Percentiles rank a stretch among this genome's conserved stretches.
These are phyloP conservation scores for Oncorhynchus clarkii DNA, from an alignment of 2,113 vertebrate species.

Conservation along the genomic window DNA sequence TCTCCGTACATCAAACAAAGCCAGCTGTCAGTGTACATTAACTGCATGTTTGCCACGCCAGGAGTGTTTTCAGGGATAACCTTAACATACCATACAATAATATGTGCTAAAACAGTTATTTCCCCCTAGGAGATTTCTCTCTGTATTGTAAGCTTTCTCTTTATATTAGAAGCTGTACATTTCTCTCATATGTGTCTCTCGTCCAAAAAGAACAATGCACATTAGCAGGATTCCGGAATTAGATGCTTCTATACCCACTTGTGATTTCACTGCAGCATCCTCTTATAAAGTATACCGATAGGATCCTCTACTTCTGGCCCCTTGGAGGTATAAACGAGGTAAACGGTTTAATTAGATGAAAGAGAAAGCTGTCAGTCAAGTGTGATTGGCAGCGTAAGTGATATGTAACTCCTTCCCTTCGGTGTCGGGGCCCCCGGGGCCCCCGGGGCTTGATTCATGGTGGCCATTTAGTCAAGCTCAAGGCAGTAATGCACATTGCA, in stretches of 20 bases:
- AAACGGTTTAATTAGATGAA: not conserved
- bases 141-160: not conserved
- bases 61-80: slow-evolving; percentile 22
- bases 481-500: slow-evolving; percentile 11
- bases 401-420: not conserved
- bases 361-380: not conserved
- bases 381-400: not conserved
- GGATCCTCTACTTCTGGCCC: not conserved
- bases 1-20: slow-evolving; percentile 29
- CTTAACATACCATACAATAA: not conserved
- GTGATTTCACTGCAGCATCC: not conserved
- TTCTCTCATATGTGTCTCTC: not conserved
- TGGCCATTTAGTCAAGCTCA: not conserved
- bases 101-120: not conserved
- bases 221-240: not conserved
- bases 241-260: not conserved
- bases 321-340: not conserved
- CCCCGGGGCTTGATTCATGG: not conserved
- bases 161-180: not conserved
- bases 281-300: not conserved
- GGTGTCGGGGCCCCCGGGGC: not conserved
- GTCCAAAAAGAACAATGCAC: not conserved
- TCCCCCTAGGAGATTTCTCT: not conserved
- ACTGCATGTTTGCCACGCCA: slow-evolving; percentile 10
- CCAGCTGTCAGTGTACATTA: slow-evolving; percentile 40